Conservation (phyloP, 2,797 vertebrate species). For the Spinibarbus caldwelli region DNA sequence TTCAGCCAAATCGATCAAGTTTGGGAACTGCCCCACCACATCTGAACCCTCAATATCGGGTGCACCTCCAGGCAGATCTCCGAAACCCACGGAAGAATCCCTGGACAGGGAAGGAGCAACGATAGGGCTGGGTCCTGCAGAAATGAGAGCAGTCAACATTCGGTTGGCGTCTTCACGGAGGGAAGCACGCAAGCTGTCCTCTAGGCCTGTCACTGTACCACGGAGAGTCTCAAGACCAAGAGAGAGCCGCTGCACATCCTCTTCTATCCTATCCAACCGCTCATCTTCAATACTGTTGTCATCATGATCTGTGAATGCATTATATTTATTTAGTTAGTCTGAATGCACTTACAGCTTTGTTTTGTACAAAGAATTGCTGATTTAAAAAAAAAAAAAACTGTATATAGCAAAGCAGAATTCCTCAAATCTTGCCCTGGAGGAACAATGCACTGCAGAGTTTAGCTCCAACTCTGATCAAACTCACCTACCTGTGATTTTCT, state of each 20-base stretch:
- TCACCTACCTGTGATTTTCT: too few species aligned
- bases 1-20: conserved; percentile 82
- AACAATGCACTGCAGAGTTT: too few species aligned
- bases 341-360: not conserved
- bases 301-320: conserved; percentile 76
- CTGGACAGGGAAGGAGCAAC: conserved; percentile 68
- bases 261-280: conserved; percentile 89
- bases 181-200: conserved; percentile 83
- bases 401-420: too few species aligned
- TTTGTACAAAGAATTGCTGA: not conserved
- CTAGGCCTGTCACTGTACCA: conserved; percentile 84
- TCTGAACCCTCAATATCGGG: conserved; percentile 78
- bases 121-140: conserved; percentile 75
- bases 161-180: conserved; percentile 89
- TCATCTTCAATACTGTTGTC: conserved; percentile 80
- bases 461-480: too few species aligned
- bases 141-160: conserved; percentile 87
- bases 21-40: conserved; percentile 75
- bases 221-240: conserved; percentile 88
- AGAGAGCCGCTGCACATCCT: conserved; percentile 86
- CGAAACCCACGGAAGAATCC: conserved; percentile 83
- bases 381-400: too few species aligned
- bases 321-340: not conserved
- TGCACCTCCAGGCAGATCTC: conserved; percentile 84
- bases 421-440: too few species aligned